A percentile compares a stretch with the other conserved stretches of the same genome.
phyloP scores from a whole-genome alignment of 2,113 vertebrate genomes.

The Rynchops niger region DNA sequence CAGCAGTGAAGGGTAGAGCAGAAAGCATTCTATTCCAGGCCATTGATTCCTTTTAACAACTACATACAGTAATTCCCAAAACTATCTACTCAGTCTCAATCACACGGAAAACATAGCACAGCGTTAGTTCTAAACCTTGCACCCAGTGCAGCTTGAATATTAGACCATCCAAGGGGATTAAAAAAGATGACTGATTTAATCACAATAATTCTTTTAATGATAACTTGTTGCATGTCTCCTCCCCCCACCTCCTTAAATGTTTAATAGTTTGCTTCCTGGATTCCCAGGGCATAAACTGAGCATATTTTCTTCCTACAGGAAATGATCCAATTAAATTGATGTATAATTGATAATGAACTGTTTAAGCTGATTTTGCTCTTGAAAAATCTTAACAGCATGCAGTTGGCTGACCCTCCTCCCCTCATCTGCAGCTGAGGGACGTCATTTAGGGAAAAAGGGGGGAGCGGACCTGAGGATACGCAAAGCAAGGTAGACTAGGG shows the following conservation, averaged over 20 bases:
- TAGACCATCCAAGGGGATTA: constrained; percentile 33
- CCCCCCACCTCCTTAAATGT: background rate
- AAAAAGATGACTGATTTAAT: constrained; percentile 54
- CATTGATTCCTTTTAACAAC: constrained; percentile 69
- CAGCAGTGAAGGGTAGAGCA: constrained; percentile 51
- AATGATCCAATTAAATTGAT: constrained; percentile 62
- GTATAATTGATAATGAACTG: constrained; percentile 65
- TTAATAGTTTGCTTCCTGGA: constrained; percentile 63
- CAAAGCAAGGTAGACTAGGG: background rate
- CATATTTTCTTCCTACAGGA: constrained; percentile 68
- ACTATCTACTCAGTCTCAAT: constrained; percentile 33
- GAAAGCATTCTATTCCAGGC: constrained; percentile 67
- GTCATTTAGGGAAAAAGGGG: background rate
- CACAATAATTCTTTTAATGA: constrained; percentile 62
- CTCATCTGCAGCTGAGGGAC: background rate
- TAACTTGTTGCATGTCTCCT: constrained; percentile 41
- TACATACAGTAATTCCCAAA: constrained; percentile 46
- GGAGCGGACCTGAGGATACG: background rate
- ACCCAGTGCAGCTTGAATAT: background rate
- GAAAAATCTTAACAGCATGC: background rate
- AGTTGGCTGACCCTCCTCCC: background rate
- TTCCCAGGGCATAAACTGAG: constrained; percentile 25
- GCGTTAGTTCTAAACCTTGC: constrained; percentile 13
- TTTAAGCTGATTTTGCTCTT: constrained; percentile 53
- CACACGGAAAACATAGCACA: constrained; percentile 18